These are phyloP conservation scores for Aethes cnicana DNA, from an alignment of 2,888 invertebrate genomes.

Conservation along the genomic window DNA sequence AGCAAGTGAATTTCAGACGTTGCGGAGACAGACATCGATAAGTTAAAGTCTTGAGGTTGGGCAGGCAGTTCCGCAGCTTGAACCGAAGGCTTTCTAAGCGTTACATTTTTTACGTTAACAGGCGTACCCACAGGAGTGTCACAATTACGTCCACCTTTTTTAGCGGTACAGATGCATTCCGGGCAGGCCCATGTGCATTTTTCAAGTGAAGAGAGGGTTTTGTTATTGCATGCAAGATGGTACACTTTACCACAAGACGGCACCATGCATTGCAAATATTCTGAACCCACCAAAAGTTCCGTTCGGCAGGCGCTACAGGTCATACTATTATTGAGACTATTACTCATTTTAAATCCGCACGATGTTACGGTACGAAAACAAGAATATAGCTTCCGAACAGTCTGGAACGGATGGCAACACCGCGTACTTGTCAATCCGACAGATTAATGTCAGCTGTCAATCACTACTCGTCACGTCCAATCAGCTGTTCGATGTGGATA, in stretches of 20 bases:
- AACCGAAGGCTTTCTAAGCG: not conserved
- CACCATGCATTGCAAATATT: constrained; percentile 2
- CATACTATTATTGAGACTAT: not conserved
- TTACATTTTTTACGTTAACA: not conserved
- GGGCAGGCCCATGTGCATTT: not conserved
- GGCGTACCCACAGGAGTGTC: not conserved
- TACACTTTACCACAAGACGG: not conserved
- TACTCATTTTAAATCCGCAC: too few relatives aligned
- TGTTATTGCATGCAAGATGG: not conserved
- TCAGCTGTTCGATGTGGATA: too few relatives aligned
- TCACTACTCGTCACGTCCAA: too few relatives aligned
- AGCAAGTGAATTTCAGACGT: not conserved
- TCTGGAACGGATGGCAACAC: too few relatives aligned
- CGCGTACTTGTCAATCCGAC: too few relatives aligned
- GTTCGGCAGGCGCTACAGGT: not conserved
- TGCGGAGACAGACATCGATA: not conserved
- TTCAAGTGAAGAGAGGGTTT: not conserved
- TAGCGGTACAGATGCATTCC: not conserved
- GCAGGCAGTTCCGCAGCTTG: not conserved
- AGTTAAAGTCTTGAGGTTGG: not conserved
- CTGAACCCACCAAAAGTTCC: not conserved
- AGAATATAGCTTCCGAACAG: too few relatives aligned
- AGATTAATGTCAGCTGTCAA: too few relatives aligned
- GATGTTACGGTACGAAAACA: too few relatives aligned
- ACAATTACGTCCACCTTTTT: not conserved